Base-by-base conservation (phyloP, 2,888 invertebrate species). In the Agrypnus murinus region DNA sequence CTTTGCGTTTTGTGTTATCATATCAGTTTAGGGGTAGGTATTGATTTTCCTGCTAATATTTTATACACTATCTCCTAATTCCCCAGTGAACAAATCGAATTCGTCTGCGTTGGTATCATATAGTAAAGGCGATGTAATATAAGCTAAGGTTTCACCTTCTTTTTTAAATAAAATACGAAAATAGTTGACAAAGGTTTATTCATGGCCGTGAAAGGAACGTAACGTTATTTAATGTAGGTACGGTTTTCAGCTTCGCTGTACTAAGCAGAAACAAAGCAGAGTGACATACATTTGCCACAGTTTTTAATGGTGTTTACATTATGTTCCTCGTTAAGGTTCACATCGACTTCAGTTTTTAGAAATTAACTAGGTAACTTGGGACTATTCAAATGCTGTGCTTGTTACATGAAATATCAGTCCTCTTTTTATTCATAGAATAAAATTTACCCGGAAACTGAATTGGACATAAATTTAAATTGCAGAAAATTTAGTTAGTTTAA, bases 291-390 rank as follows among this genome's bases (percentile, higher is more conserved):
- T 25, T 25, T 69, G 69, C 64, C 31, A 58, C 50, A 65, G 40
- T 57, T 65, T 65, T 69, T 69, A 69, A 69, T 69, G 64, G 64
- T 69, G 69, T 69, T 69, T 69, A 69, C 69, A 59, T 65, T 69
- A 64, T 59, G 25, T 68, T 57, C 36, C 58, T 64, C 58, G 64
- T 69, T 69, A 55, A 25, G 17, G 14, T 55, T 55, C 17, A 36
- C 55, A 55, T 36, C 55, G 55, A 32, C 36, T 50, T 32, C 50
- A 19, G 32, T 50, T 50, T 50, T 19, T 25, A 50, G 50, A 50
- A 50, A 50, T 50, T 50, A 50, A 50, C 31, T 50, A 25, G 2
- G 25, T 25, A 50, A 32, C 50, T 31, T 25, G 31, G 50, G 50
- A 50, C 10, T 50, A 50, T 12, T 50, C 50, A 10, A 8, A 14